Conservation (phyloP, 2,888 invertebrate species). For the Zelleria hepariella region DNA sequence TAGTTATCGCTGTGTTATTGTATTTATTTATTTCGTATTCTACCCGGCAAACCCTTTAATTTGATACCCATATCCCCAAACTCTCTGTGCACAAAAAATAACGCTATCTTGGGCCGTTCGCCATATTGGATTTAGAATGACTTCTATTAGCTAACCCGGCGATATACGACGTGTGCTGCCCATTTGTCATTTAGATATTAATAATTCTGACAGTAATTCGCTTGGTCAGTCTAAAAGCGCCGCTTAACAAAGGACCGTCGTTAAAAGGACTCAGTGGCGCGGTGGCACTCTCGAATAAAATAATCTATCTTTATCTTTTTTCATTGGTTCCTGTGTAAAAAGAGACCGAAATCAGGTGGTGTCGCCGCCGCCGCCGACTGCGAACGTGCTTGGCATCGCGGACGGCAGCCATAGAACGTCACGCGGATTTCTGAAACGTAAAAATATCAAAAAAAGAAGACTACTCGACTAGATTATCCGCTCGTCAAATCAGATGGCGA, state of each 20-base stretch:
- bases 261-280: constrained; percentile 31
- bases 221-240: background rate
- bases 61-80: no score
- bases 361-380: constrained; percentile 37
- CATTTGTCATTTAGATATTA: no score
- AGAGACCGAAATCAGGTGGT: constrained; percentile 52
- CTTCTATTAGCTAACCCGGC: no score
- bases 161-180: no score
- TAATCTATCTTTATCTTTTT: constrained; percentile 47
- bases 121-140: no score
- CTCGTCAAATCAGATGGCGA: no score
- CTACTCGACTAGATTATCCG: no score
- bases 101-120: no score
- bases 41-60: no score
- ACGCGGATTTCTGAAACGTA: background rate
- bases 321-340: constrained; percentile 44
- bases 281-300: constrained; percentile 47
- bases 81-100: no score
- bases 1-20: background rate
- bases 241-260: constrained; percentile 35
- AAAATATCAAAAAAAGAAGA: no score
- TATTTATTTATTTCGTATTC: background rate
- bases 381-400: constrained; percentile 48
- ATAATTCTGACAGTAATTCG: background rate
- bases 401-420: constrained; percentile 3